Percentiles rank a stretch among this genome's conserved stretches.
Conservation (phyloP, 2,888 invertebrate genomes). For the Torymus aiolomorphi region DNA sequence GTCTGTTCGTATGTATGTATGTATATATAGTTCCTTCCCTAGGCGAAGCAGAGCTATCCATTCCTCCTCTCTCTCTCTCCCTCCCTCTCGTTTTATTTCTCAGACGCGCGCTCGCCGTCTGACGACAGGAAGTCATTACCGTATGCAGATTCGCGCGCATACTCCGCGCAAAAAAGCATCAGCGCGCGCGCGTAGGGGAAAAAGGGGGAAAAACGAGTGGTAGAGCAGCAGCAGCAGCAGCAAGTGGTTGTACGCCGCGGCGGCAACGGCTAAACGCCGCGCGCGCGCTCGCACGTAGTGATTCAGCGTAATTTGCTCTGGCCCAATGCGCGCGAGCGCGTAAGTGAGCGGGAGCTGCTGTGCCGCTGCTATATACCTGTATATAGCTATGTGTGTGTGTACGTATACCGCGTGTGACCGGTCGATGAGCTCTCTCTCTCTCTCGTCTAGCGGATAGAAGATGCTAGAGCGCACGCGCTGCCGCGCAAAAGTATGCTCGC, state of each 20-base stretch:
- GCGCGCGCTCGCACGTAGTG: not conserved
- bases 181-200: slow-evolving; percentile 57
- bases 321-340: slow-evolving; percentile 1
- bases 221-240: not conserved
- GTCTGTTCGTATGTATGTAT: no score
- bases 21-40: no score
- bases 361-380: not conserved
- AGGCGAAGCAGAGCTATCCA: no score
- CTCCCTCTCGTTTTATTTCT: slow-evolving; percentile 35
- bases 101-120: slow-evolving; percentile 39
- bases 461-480: no score
- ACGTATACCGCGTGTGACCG: slow-evolving; percentile 28
- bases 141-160: slow-evolving; percentile 68
- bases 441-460: no score
- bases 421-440: slow-evolving; percentile 46
- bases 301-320: slow-evolving; percentile 46
- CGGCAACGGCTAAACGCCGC: not conserved
- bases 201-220: not conserved
- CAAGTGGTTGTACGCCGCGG: not conserved
- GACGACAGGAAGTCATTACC: slow-evolving; percentile 72
- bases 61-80: no score
- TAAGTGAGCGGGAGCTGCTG: not conserved
- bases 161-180: no score
- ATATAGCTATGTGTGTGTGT: not conserved
- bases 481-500: no score